These are phyloP conservation scores for Oreochromis tanganicae DNA, from an alignment of 2,113 vertebrate species.

Conservation along the genomic window DNA sequence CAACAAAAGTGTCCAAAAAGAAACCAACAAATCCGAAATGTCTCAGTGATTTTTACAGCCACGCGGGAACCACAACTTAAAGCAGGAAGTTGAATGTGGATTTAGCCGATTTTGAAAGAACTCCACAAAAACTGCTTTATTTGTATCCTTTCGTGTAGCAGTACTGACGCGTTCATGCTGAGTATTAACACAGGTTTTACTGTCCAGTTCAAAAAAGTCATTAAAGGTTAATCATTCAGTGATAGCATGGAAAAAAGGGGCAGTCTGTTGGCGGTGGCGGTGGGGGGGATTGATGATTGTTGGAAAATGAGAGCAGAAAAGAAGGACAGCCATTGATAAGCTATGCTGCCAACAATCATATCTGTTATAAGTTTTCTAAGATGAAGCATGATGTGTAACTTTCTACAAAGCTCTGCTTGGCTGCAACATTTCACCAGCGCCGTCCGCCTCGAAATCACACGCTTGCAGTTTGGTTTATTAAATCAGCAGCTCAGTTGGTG, in stretches of 20 bases:
- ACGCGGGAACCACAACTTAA: slow-evolving; percentile 44
- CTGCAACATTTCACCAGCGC: background rate
- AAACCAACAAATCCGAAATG: slow-evolving; percentile 24
- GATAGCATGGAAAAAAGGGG: background rate
- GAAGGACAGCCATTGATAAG: background rate
- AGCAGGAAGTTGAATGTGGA: slow-evolving; percentile 47
- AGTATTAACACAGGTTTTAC: background rate
- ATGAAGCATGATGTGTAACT: background rate
- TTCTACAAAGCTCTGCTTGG: background rate
- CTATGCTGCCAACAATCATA: background rate
- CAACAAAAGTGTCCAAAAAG: slow-evolving; percentile 16
- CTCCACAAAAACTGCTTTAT: slow-evolving; percentile 22
- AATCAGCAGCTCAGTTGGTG: background rate
- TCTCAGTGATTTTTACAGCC: slow-evolving; percentile 35
- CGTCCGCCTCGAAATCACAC: background rate
- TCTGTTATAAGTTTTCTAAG: background rate
- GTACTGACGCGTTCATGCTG: background rate
- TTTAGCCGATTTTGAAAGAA: slow-evolving; percentile 38
- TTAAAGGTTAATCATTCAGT: slow-evolving; percentile 44
- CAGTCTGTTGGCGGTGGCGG: background rate
- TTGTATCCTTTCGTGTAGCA: slow-evolving; percentile 8
- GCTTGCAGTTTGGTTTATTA: slow-evolving; percentile 5
- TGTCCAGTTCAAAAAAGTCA: slow-evolving; percentile 9
- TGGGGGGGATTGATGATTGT: slow-evolving; percentile 14
- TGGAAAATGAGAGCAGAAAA: background rate